These are phyloP conservation scores for Catharus bicknelli DNA, from an alignment of 2,113 vertebrate species.

Conservation along the genomic window DNA sequence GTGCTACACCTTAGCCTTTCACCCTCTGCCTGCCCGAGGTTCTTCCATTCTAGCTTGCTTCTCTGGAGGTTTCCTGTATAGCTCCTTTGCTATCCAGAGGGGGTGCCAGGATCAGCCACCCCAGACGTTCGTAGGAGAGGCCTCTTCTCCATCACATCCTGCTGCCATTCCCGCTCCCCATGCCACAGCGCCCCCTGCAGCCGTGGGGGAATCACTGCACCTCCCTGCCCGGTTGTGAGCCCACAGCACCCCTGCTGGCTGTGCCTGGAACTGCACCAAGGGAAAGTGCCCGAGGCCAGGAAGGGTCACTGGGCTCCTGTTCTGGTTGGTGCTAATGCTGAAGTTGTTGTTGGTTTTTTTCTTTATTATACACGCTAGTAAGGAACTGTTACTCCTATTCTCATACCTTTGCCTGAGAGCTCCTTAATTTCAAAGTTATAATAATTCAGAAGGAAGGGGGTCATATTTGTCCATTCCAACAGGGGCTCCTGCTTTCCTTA, in stretches of 20 bases:
- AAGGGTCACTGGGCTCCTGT: accelerated
- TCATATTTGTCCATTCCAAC: not conserved
- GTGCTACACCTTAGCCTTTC: not conserved
- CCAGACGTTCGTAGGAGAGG: accelerated
- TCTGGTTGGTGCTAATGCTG: no score
- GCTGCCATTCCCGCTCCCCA: accelerated
- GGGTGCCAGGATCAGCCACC: accelerated
- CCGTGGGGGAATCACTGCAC: accelerated
- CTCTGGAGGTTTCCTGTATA: no score
- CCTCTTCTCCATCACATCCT: not conserved
- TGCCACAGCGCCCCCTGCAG: not conserved
- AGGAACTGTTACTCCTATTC: not conserved
- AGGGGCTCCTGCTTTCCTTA: not conserved
- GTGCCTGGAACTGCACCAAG: accelerated
- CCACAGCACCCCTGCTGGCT: not conserved
- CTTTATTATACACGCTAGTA: not conserved
- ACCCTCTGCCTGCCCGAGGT: not conserved
- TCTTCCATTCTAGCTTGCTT: not conserved
- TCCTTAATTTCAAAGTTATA: not conserved
- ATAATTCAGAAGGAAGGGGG: not conserved
- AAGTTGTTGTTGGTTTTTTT: not conserved
- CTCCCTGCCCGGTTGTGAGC: not conserved
- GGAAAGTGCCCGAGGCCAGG: accelerated
- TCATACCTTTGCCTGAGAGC: not conserved
- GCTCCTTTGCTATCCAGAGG: not conserved